phyloP scores from a whole-genome alignment of 2,113 vertebrate genomes.

The Galbula dea region DNA sequence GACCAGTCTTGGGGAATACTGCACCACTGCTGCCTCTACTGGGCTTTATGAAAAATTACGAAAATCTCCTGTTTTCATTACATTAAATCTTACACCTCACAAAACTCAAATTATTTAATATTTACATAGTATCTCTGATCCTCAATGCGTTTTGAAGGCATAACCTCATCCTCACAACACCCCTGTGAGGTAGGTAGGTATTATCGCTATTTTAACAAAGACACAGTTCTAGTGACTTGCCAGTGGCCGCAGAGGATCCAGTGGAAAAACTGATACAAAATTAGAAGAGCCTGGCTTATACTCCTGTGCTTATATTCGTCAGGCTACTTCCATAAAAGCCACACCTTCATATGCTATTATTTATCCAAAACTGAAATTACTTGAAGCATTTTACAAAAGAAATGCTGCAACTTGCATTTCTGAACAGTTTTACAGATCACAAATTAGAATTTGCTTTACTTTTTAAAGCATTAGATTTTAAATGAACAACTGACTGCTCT shows the following conservation, averaged over 20 bases:
- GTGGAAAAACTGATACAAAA: constrained; percentile 30
- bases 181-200: constrained; percentile 55
- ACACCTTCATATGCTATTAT: not conserved
- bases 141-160: constrained; percentile 23
- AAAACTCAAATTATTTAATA: constrained; percentile 33
- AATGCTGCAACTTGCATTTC: not conserved
- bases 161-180: constrained; percentile 55
- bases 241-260: not conserved
- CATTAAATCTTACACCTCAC: constrained; percentile 34
- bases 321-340: constrained; percentile 32
- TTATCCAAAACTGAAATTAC: constrained; percentile 3
- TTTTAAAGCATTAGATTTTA: not conserved
- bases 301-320: constrained; percentile 48
- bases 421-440: not conserved
- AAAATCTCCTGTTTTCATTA: not conserved
- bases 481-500: not conserved
- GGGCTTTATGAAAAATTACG: not conserved
- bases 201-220: not conserved
- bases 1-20: not conserved
- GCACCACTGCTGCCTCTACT: not conserved
- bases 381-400: not conserved
- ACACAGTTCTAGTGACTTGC: not conserved
- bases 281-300: constrained; percentile 53
- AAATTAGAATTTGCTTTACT: not conserved
- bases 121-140: constrained; percentile 42